A percentile compares a stretch with the other conserved stretches of the same genome.
These are phyloP conservation scores for Mormyrops attenuatus DNA, from an alignment of 2,797 vertebrate species.

Conservation along the genomic window DNA sequence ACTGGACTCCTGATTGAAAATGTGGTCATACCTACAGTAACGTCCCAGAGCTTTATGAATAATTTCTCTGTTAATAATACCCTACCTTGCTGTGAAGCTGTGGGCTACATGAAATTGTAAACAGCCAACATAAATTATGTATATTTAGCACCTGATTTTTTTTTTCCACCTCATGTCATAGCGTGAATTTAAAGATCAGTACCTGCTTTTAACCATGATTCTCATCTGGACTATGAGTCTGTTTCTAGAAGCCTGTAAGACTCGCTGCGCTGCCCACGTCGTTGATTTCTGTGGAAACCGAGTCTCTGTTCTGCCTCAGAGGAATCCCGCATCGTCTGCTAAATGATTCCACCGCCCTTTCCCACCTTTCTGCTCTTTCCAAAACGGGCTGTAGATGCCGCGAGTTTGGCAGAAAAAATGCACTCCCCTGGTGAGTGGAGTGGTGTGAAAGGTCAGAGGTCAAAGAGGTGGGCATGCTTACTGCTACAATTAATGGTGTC, in stretches of 20 bases:
- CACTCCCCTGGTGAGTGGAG: background rate
- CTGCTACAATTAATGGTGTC: background rate
- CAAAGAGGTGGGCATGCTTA: background rate
- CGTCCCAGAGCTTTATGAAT: background rate
- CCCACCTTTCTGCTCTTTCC: background rate
- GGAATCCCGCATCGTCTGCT: background rate
- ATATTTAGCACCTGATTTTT: background rate
- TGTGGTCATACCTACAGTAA: no score
- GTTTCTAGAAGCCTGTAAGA: background rate
- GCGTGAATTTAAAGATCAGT: background rate
- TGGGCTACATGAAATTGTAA: background rate
- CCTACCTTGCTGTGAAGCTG: background rate
- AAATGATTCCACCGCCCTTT: background rate
- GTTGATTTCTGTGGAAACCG: background rate
- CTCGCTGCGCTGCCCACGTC: background rate
- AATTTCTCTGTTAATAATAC: conserved; percentile 20
- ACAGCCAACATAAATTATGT: background rate
- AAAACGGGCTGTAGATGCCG: background rate
- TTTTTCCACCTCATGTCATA: background rate
- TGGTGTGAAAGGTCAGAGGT: background rate
- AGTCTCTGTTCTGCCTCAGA: background rate
- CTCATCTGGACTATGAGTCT: background rate
- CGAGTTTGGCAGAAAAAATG: background rate
- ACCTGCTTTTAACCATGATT: background rate
- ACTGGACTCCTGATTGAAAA: background rate